Percentiles rank a stretch among this genome's conserved stretches.
phyloP scores from a whole-genome alignment of 1,140 invertebrate species.

The Temnothorax nylanderi region DNA sequence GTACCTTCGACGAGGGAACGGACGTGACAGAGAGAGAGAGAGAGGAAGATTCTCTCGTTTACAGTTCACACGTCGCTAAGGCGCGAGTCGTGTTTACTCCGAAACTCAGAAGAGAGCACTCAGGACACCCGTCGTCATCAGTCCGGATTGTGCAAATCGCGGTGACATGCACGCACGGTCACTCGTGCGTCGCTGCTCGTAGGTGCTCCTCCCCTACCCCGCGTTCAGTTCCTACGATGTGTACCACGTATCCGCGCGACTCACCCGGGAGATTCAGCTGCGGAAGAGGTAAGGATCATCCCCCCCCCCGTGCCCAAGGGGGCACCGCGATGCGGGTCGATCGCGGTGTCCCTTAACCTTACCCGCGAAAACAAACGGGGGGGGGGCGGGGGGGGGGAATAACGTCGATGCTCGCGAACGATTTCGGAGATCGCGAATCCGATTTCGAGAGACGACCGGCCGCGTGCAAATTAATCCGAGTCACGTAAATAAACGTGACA shows the following conservation, averaged over 20 bases:
- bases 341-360: constrained; percentile 15
- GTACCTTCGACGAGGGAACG: too few species aligned
- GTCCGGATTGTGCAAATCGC: constrained; percentile 35
- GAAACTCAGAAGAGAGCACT: too few species aligned
- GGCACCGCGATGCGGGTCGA: not conserved
- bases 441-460: not conserved
- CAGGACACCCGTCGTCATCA: constrained; percentile 10
- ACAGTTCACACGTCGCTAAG: too few species aligned
- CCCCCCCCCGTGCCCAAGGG: not conserved
- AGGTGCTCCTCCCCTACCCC: constrained; percentile 68
- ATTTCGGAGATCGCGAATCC: not conserved
- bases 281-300: constrained; percentile 77
- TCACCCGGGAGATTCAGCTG: constrained; percentile 79
- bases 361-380: too few species aligned
- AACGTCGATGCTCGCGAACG: too few species aligned
- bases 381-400: too few species aligned
- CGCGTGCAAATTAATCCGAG: not conserved
- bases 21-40: too few species aligned
- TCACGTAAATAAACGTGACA: not conserved
- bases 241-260: constrained; percentile 78
- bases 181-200: constrained; percentile 76
- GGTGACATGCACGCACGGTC: constrained; percentile 80
- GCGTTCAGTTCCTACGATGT: constrained; percentile 81
- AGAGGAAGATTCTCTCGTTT: too few species aligned
- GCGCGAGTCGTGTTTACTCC: too few species aligned